Percentiles rank a stretch among this genome's conserved stretches.
Conservation (phyloP, 2,797 vertebrate genomes). For the Tokudaia muenninki region DNA sequence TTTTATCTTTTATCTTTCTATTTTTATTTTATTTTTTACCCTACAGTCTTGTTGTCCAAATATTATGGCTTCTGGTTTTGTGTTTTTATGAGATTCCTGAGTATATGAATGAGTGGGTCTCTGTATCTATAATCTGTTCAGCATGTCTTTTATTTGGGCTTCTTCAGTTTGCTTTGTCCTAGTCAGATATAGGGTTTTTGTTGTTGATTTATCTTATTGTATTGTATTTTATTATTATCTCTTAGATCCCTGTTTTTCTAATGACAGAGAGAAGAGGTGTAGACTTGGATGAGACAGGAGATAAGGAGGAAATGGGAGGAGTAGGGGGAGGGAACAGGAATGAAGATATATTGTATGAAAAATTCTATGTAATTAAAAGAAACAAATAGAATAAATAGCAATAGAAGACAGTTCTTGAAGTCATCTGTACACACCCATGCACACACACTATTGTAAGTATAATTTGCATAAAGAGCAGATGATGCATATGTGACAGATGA, state of each 20-base stretch:
- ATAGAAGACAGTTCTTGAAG: neutral
- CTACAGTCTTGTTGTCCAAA: no score
- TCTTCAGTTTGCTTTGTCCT: neutral
- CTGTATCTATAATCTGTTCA: neutral
- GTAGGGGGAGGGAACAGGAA: neutral
- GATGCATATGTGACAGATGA: neutral
- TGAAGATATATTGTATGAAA: neutral
- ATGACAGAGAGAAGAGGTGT: no score
- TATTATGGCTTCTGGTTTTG: neutral
- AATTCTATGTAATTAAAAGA: neutral
- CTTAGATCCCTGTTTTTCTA: no score
- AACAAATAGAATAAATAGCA: neutral
- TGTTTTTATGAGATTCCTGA: neutral
- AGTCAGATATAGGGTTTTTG: neutral
- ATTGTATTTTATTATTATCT: neutral
- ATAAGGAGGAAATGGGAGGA: neutral
- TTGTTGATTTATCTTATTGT: neutral
- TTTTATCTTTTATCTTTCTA: neutral
- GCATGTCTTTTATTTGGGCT: neutral
- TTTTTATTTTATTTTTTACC: neutral
- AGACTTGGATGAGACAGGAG: neutral
- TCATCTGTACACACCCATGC: no score
- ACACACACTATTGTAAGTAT: neutral
- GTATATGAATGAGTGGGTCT: neutral
- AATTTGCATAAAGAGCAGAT: slow-evolving; percentile 5